Evolutionary conservation across 1,140 invertebrate species (phyloP), one percentile per base, ranked within the genome.

Genomic region (Dinothrombium tinctorium): DNA sequence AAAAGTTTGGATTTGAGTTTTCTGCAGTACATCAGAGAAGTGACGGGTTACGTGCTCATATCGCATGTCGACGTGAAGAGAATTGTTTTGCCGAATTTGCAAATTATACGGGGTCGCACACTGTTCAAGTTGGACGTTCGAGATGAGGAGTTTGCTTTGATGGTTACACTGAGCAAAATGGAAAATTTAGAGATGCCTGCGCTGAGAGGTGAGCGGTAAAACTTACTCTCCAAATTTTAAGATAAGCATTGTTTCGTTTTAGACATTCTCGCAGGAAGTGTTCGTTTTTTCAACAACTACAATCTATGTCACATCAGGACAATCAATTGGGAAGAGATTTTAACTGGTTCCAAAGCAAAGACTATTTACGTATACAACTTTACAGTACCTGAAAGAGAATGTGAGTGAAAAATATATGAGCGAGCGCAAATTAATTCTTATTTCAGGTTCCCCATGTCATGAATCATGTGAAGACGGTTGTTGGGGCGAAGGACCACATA

Each of bases 11-110:
- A 94, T 56, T 68, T 96, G 24, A 80, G 73, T 47, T 95, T 95
- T 56, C 63, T 95, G n/a, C 71, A 86, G 53, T 71, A 82, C 52
- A 95, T 96, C 48, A 69, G 83, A 28, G 87, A 73, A 54, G 84
- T 96, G 23, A 94, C 86, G 3, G 89, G 90, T 14, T 95, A 95
- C 58, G 80, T 96, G 28, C 66, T 96, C 21, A 90, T 95, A 52
- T 83, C 81, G 23, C 77, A 86, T 56, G 83, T 92, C 40, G 76
- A 84, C 53, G 74, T 90, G 0, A 66, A 68, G 28, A 67, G 72
- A 44, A 74, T 95, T 42, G 71, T 86, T 21, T 62, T 96, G 41
- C 86, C 83, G 2, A 71, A 72, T 44, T 63, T 96, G 23, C 81
- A 89, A 61, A 92, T 96, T 53, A 92, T 96, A 50, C 71, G 89